Evolutionary conservation across 2,797 vertebrate species (phyloP).

Genomic region (Microctenopoma lineatum): DNA sequence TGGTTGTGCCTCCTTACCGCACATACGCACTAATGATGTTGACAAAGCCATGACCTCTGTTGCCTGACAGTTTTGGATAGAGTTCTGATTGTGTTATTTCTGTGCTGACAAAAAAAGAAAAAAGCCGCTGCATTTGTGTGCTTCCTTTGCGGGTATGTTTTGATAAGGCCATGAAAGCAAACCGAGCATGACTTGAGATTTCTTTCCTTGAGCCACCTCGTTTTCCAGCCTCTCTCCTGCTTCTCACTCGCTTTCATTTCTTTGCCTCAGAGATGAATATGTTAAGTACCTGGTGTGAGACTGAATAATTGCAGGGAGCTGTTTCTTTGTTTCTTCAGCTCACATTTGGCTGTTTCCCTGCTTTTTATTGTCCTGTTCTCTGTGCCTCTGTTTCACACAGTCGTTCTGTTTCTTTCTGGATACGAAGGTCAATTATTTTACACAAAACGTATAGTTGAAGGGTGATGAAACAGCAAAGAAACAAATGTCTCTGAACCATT

Average conservation of each 20-base stretch:
- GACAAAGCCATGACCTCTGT: slow-evolving; percentile 31
- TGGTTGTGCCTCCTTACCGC: slow-evolving; percentile 34
- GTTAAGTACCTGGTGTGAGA: slow-evolving; percentile 47
- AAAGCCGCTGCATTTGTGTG: slow-evolving; percentile 30
- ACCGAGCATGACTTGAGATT: slow-evolving; percentile 57
- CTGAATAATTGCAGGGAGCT: slow-evolving; percentile 50
- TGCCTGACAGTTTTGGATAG: slow-evolving; percentile 41
- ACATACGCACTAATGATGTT: slow-evolving; percentile 59
- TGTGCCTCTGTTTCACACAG: slow-evolving; percentile 31
- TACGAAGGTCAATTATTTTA: slow-evolving; percentile 31
- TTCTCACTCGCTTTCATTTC: slow-evolving; percentile 29
- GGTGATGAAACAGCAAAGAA: slow-evolving; percentile 27
- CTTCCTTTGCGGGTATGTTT: slow-evolving; percentile 31
- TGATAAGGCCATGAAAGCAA: slow-evolving; percentile 63
- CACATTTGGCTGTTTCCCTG: slow-evolving; percentile 17
- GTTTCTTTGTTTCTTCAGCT: slow-evolving; percentile 44
- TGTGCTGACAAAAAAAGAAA: slow-evolving; percentile 41
- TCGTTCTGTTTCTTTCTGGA: background rate
- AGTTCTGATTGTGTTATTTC: slow-evolving; percentile 32
- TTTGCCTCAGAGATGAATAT: slow-evolving; percentile 50
- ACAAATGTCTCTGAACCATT: slow-evolving; percentile 17
- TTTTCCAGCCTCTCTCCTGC: slow-evolving; percentile 8
- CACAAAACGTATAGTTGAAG: slow-evolving; percentile 4
- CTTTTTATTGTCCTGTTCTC: background rate
- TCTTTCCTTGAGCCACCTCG: slow-evolving; percentile 44